phyloP scores from a whole-genome alignment of 2,113 vertebrate species.

The Prunella himalayana region DNA sequence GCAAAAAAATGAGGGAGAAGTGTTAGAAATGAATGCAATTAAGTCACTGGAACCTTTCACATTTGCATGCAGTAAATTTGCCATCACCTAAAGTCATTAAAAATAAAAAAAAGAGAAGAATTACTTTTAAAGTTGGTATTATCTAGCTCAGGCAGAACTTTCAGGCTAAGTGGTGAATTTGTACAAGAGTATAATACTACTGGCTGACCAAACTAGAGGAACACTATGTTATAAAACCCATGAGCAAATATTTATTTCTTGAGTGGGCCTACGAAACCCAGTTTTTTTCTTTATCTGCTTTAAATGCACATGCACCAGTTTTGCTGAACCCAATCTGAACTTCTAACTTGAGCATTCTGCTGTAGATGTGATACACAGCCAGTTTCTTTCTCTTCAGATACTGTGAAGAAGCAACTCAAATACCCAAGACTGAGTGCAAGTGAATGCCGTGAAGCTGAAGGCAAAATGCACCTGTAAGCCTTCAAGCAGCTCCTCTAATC shows the following conservation, averaged over 20 bases:
- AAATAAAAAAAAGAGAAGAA: neutral
- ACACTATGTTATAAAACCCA: neutral
- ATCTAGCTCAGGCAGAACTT: conserved; percentile 14
- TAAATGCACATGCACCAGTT: neutral
- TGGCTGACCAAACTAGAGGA: neutral
- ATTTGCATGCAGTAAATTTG: neutral
- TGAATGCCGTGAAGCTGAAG: neutral
- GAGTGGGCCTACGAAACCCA: neutral
- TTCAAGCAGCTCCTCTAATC: neutral
- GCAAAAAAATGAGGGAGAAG: neutral
- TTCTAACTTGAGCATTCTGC: neutral
- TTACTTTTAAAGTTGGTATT: neutral
- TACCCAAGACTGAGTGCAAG: neutral
- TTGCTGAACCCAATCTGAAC: neutral
- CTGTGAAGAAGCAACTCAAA: neutral
- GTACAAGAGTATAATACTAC: neutral
- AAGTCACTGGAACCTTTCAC: neutral
- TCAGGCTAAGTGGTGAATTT: neutral
- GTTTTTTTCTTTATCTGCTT: neutral
- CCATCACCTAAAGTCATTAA: neutral
- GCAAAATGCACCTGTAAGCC: neutral
- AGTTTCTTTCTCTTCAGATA: neutral
- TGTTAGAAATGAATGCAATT: neutral
- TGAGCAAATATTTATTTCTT: neutral
- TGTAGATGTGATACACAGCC: neutral